phyloP scores from a whole-genome alignment of 2,113 vertebrate species.

The Crotalus helleri region DNA sequence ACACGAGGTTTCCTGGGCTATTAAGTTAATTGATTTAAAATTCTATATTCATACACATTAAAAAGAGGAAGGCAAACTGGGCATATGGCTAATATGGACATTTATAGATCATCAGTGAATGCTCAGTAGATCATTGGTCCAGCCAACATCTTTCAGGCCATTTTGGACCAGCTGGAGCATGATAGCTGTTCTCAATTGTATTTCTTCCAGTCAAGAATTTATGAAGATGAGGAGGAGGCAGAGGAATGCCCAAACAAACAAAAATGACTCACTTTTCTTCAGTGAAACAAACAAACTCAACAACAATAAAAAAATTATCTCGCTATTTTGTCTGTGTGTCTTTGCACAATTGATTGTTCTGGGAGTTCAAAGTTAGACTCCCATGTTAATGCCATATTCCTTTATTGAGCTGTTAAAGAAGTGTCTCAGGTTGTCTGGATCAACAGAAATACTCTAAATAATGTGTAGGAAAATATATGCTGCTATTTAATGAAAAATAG shows the following conservation, averaged over 20 bases:
- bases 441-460: conserved; percentile 11
- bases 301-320: too few species aligned
- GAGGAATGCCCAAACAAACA: too few species aligned
- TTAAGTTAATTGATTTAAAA: background rate
- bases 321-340: background rate
- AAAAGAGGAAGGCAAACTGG: background rate
- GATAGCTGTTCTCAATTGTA: background rate
- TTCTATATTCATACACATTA: background rate
- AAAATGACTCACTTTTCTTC: conserved; percentile 24
- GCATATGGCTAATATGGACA: background rate
- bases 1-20: background rate
- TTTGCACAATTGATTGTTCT: background rate
- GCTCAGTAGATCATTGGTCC: background rate
- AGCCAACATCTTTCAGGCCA: background rate
- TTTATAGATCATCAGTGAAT: background rate
- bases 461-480: conserved; percentile 4
- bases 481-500: conserved; percentile 19
- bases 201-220: conserved; percentile 23
- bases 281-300: background rate
- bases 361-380: conserved; percentile 27
- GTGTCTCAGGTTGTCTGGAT: conserved; percentile 22
- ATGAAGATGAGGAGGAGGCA: background rate
- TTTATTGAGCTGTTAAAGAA: conserved; percentile 35
- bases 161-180: background rate
- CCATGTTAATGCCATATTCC: conserved; percentile 33